Percentiles rank a stretch among this genome's conserved stretches.
These are phyloP conservation scores for Phyllostomus hastatus DNA, from an alignment of 2,113 vertebrate genomes.

Conservation along the genomic window DNA sequence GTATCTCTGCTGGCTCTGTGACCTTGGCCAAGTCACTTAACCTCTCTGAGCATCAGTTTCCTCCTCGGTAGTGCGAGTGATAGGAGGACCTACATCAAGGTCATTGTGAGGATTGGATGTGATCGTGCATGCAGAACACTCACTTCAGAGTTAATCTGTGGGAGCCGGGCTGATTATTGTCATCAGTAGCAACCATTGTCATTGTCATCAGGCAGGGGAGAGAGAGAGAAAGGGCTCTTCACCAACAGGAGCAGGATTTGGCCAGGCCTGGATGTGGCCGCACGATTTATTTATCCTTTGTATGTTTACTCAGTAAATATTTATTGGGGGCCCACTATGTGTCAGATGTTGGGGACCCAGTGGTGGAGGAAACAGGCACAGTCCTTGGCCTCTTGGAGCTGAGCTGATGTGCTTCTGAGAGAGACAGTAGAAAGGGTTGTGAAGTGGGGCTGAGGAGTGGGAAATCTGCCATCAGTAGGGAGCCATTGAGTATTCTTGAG, in stretches of 20 bases:
- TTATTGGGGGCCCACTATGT: background rate
- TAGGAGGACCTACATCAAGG: background rate
- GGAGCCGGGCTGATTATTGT: background rate
- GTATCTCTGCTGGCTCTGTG: background rate
- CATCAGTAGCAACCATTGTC: rapidly evolving
- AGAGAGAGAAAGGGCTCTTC: background rate
- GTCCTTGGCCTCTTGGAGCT: background rate
- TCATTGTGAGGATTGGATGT: background rate
- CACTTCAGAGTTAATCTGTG: background rate
- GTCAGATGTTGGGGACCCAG: background rate
- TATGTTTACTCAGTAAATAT: background rate
- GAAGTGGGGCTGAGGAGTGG: background rate
- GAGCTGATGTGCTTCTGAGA: background rate
- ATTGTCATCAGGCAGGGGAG: background rate
- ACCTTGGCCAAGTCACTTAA: background rate
- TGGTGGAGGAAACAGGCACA: background rate
- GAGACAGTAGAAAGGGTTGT: background rate
- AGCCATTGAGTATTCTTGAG: background rate
- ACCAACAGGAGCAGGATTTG: background rate
- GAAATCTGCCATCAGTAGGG: background rate
- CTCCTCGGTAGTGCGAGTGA: background rate
- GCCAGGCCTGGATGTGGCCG: background rate
- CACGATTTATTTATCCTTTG: too few relatives aligned
- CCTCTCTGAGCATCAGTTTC: background rate
- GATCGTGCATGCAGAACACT: rapidly evolving